phyloP scores from a whole-genome alignment of 2,113 vertebrate genomes.

The Peromyscus maniculatus region DNA sequence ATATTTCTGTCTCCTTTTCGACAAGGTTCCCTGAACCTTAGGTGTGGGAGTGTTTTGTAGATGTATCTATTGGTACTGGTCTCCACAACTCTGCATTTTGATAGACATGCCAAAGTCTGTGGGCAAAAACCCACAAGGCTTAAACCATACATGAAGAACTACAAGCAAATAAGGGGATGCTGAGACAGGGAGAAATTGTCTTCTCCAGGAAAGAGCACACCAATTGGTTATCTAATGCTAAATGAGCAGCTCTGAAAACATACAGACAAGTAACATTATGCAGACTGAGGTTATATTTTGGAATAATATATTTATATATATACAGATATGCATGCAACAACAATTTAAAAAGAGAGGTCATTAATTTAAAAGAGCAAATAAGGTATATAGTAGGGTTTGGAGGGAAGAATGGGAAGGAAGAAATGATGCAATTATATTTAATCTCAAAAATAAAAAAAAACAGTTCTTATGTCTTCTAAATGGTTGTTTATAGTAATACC shows the following conservation, averaged over 20 bases:
- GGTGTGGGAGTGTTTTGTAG: not conserved
- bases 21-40: not conserved
- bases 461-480: conserved; percentile 14
- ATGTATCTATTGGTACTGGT: not conserved
- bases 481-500: not conserved
- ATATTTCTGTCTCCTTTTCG: not conserved
- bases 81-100: not conserved
- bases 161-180: not conserved
- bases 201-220: not conserved
- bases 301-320: not conserved
- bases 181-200: not conserved
- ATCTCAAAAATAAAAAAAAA: not conserved
- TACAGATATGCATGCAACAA: not conserved
- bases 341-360: not conserved
- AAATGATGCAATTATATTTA: not conserved
- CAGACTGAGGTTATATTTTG: not conserved
- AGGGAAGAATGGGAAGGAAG: too few relatives aligned
- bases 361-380: not conserved
- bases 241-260: not conserved
- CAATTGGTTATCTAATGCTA: not conserved
- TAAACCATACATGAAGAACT: not conserved
- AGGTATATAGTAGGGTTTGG: not conserved
- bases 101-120: not conserved
- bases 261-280: not conserved
- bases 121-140: not conserved